Evolutionary conservation across 2,113 vertebrate species (phyloP), one percentile per base, ranked within the genome.

Genomic region (Spheniscus mendiculus): DNA sequence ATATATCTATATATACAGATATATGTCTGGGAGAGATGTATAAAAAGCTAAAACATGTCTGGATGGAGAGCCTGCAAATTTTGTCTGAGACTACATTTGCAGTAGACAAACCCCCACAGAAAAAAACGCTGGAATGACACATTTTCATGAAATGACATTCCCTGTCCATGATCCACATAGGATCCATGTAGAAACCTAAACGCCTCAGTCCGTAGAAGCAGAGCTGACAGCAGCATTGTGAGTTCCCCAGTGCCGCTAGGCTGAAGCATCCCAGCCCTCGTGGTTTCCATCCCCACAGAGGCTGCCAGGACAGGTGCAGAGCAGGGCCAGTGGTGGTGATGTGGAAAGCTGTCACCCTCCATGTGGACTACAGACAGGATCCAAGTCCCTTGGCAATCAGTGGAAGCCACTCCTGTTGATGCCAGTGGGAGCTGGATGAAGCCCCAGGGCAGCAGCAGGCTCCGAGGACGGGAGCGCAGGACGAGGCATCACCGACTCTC

Each of bases 41-140:
- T 63, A 66, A 80, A 94, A 92, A 91, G 81, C 70, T 52, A 91
- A 89, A 96, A 66, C 20, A 42, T 5, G 15, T 85, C 86, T 94
- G 81, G 47, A 83, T 83, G 58, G 74, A 90, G 26, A 96, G 50
- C 42, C 77, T 20, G 62, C 79, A 96, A 72, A 93, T 83, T 93
- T 96, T 25, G 56, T 62, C 82, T 50, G 36, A 88, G 89, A 86
- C 73, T 79, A 67, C 65, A 66, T 40, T 79, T 91, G 66, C 81
- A 52, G 70, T 6, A 89, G 66, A 87, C 78, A 88, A 92, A 79
- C 30, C 34, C 44, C 36, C 42, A 42, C n/a, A n/a, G 29, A 70
- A 91, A 83, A 74, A 93, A 93, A 67, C 36, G 84, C 58, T 44
- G 34, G 78, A 86, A 86, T 23, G 36, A 71, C 30, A 47, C 2